A percentile compares a stretch with the other conserved stretches of the same genome.
phyloP scores from a whole-genome alignment of 2,797 vertebrate species.

The Pseudopleuronectes americanus region DNA sequence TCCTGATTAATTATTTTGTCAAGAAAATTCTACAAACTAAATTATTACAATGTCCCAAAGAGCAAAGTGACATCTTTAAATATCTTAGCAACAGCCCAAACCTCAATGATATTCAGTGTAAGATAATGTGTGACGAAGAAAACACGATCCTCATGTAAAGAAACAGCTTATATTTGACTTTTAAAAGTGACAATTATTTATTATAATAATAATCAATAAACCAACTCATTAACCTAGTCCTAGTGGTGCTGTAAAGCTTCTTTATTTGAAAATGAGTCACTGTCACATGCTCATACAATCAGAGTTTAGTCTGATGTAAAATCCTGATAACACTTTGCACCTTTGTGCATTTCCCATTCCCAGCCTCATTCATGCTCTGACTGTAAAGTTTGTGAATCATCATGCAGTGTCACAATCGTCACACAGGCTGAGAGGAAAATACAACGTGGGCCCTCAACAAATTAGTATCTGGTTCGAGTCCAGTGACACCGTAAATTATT shows the following conservation, averaged over 20 bases:
- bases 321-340: slow-evolving; percentile 31
- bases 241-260: neutral
- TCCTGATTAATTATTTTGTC: no score
- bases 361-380: neutral
- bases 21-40: no score
- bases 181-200: neutral
- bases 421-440: rapidly evolving
- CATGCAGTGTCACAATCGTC: slow-evolving; percentile 20
- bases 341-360: slow-evolving; percentile 13
- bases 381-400: slow-evolving; percentile 17
- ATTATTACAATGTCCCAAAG: no score
- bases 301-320: slow-evolving; percentile 28
- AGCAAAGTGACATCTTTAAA: no score
- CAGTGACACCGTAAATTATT: neutral
- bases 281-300: slow-evolving; percentile 1
- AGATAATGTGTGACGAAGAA: neutral
- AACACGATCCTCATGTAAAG: neutral
- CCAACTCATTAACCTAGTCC: neutral
- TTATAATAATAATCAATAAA: neutral
- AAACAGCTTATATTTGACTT: no score
- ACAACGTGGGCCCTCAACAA: neutral
- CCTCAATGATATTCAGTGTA: neutral
- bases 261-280: neutral
- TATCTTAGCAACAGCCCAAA: neutral
- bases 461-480: no score